Evolutionary conservation across 92 coral and sea anemone species (phyloP), one percentile per base, ranked within the genome.

Genomic region (Zoanthus gigantus): DNA sequence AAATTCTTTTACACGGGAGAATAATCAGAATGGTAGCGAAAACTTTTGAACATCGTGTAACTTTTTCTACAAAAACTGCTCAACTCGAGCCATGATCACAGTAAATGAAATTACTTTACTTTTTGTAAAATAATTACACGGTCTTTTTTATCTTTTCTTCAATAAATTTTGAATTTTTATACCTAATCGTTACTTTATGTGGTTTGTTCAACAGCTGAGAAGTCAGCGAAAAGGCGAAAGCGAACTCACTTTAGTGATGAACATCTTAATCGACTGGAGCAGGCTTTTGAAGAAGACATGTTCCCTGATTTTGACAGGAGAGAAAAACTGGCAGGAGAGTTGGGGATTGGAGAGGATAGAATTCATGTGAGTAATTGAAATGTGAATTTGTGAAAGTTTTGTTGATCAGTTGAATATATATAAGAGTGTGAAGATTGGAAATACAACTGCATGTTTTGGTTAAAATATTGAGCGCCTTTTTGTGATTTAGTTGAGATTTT

Each of bases 201-300:
- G 18, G 6, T 14, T 14, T 4, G 13, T 60, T 66, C 81, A 17
- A 9, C 78, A 93, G 93, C 23, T 78, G 75, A 75, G n/a, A 72
- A 71, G 76, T 45, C 67, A 52, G 85, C 91, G 30, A 92, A 91
- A 57, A 83, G 96, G 37, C 86, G 96, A 7, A 88, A 74, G 69
- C 85, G 96, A 78, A 93, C 96, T 4, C 63, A 74, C 47, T 93
- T 91, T 72, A 86, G 88, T 50, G 83, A 87, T 87, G 83, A 89
- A 12, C 94, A 94, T 69, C 94, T 94, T 7, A 75, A 89, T 69
- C 93, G 94, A 53, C 82, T 94, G 18, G 96, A 94, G 65, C 94
- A 91, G 30, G 76, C 88, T 30, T 94, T 94, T 79, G 72, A 57
- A 68, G 45, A 87, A n/a, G 91, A 94, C 30, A 73, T 32, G 74